Conservation (phyloP, 2,113 vertebrate species). For the Melanotaenia duboulayi region DNA sequence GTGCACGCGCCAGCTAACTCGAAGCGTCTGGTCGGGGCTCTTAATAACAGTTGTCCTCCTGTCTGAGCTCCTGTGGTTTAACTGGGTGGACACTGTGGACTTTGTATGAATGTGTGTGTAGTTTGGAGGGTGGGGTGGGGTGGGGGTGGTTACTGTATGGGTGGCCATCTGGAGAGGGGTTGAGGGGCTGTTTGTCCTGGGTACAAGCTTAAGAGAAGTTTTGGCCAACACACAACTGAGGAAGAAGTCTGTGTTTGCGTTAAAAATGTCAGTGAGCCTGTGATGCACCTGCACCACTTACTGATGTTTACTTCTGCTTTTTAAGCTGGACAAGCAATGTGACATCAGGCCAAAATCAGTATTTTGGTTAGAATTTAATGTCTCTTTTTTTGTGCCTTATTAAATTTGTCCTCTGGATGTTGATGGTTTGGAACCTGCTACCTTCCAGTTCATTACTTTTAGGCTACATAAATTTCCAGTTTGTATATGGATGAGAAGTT, state of each 20-base stretch:
- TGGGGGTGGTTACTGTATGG: constrained; percentile 67
- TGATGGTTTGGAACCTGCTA: neutral
- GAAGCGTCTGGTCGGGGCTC: constrained; percentile 49
- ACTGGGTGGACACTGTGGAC: constrained; percentile 41
- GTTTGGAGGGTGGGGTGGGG: constrained; percentile 6
- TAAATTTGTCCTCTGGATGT: neutral
- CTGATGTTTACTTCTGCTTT: neutral
- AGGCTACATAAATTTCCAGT: neutral
- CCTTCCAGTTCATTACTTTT: neutral
- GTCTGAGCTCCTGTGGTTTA: constrained; percentile 80
- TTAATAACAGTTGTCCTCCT: constrained; percentile 76
- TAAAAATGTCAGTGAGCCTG: neutral
- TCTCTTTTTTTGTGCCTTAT: too few species aligned
- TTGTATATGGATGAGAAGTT: neutral
- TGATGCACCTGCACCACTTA: neutral
- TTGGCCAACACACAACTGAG: constrained; percentile 11
- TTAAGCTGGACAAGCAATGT: neutral
- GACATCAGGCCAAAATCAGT: neutral
- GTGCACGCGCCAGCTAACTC: constrained; percentile 19
- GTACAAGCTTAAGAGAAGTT: constrained; percentile 29
- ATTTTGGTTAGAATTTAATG: neutral
- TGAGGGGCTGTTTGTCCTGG: constrained; percentile 28
- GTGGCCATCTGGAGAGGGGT: constrained; percentile 77
- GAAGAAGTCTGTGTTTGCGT: constrained; percentile 12
- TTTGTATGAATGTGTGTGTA: constrained; percentile 21